Conservation (phyloP, 2,797 vertebrate genomes). For the Acomys russatus region DNA sequence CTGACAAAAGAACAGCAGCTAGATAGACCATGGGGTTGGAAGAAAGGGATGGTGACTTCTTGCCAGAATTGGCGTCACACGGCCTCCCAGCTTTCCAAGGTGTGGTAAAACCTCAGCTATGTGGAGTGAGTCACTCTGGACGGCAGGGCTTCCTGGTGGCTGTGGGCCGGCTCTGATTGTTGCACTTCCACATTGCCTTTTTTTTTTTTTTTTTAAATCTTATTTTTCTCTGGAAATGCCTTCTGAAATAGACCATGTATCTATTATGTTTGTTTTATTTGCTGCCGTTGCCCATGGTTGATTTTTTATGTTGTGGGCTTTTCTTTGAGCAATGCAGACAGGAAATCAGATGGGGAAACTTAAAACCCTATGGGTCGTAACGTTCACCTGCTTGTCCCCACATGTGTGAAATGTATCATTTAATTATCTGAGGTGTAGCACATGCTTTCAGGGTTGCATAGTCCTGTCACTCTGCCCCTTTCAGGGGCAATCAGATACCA, state of each 20-base stretch:
- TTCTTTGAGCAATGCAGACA: too few relatives aligned
- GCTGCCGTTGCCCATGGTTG: background rate
- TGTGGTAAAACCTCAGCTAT: background rate
- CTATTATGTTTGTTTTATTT: background rate
- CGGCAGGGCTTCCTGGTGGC: background rate
- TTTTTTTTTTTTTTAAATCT: too few relatives aligned
- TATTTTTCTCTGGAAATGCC: background rate
- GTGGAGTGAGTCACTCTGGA: background rate
- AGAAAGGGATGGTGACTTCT: background rate
- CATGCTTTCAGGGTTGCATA: background rate
- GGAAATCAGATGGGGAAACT: background rate
- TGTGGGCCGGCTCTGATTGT: background rate
- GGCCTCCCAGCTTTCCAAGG: background rate
- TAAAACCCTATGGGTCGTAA: fast-evolving
- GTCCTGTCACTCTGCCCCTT: background rate
- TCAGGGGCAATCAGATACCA: fast-evolving
- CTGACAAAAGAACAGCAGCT: background rate
- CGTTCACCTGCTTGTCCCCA: background rate
- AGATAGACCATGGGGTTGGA: fast-evolving
- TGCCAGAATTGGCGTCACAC: fast-evolving
- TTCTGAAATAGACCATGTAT: background rate
- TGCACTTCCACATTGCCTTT: background rate
- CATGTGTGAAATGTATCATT: fast-evolving
- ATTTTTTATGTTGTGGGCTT: fast-evolving
- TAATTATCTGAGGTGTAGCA: background rate